phyloP scores from a whole-genome alignment of 2,113 vertebrate species.

The Galemys pyrenaicus region DNA sequence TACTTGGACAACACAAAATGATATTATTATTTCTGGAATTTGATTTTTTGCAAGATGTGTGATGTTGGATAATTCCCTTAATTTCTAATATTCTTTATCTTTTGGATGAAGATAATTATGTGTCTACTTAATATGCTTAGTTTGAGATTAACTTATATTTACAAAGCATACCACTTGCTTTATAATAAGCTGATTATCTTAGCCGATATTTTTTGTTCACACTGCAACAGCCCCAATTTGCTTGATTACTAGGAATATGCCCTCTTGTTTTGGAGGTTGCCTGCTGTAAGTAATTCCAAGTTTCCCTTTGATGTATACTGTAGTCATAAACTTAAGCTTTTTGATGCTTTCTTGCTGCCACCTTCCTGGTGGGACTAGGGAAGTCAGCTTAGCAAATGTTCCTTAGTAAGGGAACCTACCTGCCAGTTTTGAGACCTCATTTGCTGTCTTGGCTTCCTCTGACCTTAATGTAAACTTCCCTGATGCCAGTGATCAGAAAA shows the following conservation, averaged over 20 bases:
- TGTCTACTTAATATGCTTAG: not conserved
- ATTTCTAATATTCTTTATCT: not conserved
- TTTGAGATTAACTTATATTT: not conserved
- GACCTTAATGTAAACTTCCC: not conserved
- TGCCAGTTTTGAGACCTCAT: not conserved
- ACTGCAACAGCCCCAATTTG: not conserved
- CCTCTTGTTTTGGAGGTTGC: not conserved
- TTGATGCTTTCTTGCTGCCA: not conserved
- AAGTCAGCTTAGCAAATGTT: not conserved
- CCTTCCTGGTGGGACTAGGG: not conserved
- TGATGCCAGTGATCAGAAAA: not conserved
- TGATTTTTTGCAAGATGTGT: not conserved
- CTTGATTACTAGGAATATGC: not conserved
- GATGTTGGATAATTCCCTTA: not conserved
- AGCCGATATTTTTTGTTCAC: not conserved
- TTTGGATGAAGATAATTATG: not conserved
- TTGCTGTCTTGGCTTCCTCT: not conserved
- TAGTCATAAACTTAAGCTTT: not conserved
- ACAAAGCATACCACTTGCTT: not conserved
- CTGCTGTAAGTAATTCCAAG: not conserved
- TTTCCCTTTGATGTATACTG: not conserved
- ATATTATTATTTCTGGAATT: not conserved
- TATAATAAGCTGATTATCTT: not conserved
- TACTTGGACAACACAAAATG: not conserved
- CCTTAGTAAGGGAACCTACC: not conserved